Percentiles rank a stretch among this genome's conserved stretches.
Evolutionary conservation across 2,113 vertebrate genomes (phyloP).

Genomic region (Chiloscyllium plagiosum): DNA sequence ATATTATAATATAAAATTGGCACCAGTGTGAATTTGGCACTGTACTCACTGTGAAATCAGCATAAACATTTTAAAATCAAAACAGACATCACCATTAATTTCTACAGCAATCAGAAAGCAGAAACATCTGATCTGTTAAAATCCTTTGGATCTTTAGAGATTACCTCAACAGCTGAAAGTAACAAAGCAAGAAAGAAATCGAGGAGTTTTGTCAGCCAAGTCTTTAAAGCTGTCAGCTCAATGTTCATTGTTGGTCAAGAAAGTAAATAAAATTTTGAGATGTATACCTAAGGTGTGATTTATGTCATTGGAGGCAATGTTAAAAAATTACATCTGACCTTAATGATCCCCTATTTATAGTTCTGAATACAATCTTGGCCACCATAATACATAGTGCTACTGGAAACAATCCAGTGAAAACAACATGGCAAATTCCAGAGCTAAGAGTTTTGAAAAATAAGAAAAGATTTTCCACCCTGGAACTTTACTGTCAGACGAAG

Average conservation of each 20-base stretch:
- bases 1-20: slow-evolving; percentile 1
- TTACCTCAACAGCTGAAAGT: background rate
- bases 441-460: background rate
- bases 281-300: background rate
- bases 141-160: background rate
- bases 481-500: background rate
- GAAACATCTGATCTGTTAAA: slow-evolving; percentile 18
- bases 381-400: background rate
- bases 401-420: background rate
- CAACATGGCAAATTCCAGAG: background rate
- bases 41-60: slow-evolving; percentile 1
- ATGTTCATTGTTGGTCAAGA: background rate
- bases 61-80: slow-evolving; percentile 24
- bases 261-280: background rate
- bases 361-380: background rate
- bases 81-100: background rate
- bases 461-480: background rate
- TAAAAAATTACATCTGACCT: slow-evolving; percentile 1
- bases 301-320: background rate
- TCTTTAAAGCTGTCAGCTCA: background rate
- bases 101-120: slow-evolving; percentile 11
- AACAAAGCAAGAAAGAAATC: background rate
- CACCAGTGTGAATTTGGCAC: slow-evolving; percentile 5
- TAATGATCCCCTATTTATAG: background rate
- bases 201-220: background rate